Conservation (phyloP, 92 coral and sea anemone genomes). For the Porites lobata region DNA sequence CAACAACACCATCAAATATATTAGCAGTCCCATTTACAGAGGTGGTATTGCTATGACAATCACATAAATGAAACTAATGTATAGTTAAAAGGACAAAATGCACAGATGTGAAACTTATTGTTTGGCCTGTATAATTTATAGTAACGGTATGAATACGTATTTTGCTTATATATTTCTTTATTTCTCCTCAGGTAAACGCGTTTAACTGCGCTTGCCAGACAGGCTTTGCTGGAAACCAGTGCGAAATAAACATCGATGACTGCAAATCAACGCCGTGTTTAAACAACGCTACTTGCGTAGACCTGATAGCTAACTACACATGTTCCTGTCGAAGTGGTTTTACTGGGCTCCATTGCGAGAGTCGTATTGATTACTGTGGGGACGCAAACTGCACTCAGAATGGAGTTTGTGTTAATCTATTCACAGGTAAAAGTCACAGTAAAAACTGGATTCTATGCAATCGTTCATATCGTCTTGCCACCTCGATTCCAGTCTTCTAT, state of each 20-base stretch:
- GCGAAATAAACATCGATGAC: constrained; percentile 30
- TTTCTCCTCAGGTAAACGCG: neutral
- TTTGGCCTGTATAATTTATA: no score
- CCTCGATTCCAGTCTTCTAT: no score
- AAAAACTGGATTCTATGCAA: no score
- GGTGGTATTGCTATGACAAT: no score
- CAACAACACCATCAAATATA: no score
- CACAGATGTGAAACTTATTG: no score
- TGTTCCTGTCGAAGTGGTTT: constrained; percentile 69
- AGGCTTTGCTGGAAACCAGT: neutral
- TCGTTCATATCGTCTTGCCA: no score
- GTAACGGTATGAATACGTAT: no score
- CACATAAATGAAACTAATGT: no score
- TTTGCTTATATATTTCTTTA: no score
- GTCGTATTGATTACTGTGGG: constrained; percentile 37
- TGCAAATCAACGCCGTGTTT: constrained; percentile 2
- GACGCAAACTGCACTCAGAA: neutral
- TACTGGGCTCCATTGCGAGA: constrained; percentile 63
- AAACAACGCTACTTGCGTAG: constrained; percentile 65
- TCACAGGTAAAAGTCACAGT: constrained; percentile 6
- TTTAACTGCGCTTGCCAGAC: neutral
- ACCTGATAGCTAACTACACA: constrained; percentile 65
- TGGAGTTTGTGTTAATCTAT: constrained; percentile 11
- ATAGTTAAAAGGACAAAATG: no score
- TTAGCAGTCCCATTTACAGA: no score